Evolutionary conservation across 2,113 vertebrate genomes (phyloP), one percentile per base, ranked within the genome.

Genomic region (Oreochromis aureus): DNA sequence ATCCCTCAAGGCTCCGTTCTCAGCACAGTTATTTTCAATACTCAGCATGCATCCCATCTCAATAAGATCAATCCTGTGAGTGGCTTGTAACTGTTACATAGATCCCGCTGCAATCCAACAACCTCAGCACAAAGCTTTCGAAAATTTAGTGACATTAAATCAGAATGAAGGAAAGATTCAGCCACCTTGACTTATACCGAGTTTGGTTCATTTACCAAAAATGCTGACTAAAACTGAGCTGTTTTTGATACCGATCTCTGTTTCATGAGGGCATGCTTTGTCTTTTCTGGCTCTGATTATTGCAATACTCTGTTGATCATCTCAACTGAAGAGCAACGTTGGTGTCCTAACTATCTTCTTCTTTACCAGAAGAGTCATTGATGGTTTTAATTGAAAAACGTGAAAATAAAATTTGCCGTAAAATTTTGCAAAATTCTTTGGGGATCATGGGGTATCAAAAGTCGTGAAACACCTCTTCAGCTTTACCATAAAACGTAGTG

Each of bases 261-360:
- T n/a, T 66, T 39, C 59, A 63, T 19, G 16, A 63, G 5, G 30
- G 3, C 0, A 0, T 63, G 16, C 0, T 0, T 19, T 63, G 30
- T 36, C 1, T 63, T 63, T 36, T 36, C 30, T 34, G 30, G 34
- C 16, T 63, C 30, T 36, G 32, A 36, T 36, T 63, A 36, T 0
- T 63, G 18, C 32, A 69, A 0, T 5, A 22, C 61, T 66, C 34
- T 66, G 34, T 2, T 39, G 34, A 66, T 39, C 34, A 69, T 0
- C 34, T 39, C 34, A 69, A 0, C 3, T 69, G 63, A 69, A 2
- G 34, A 39, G 32, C 59, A n/a, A 36, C 2, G 1, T 1, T 34
- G 16, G 59, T 11, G 32, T n/a, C 30, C 58, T 0, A 34, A 61
- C 30, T 61, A 4, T 34, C 16, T 34, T 61, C 15, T 61, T 61